phyloP scores from a whole-genome alignment of 2,797 vertebrate species.

The Pangasius krempfi region DNA sequence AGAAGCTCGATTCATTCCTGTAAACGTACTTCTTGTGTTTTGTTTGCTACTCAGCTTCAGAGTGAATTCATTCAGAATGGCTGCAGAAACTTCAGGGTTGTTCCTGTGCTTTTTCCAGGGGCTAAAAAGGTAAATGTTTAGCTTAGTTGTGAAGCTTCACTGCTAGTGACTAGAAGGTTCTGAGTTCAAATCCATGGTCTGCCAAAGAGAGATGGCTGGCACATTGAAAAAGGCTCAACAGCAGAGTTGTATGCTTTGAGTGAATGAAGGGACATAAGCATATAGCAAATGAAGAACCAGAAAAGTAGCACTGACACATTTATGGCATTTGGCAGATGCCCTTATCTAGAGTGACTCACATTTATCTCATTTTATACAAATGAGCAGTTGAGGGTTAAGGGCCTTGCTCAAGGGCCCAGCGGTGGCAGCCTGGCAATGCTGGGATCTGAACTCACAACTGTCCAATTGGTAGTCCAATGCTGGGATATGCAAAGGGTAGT shows the following conservation, averaged over 20 bases:
- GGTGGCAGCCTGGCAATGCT: no score
- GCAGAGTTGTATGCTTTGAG: neutral
- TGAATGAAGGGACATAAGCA: neutral
- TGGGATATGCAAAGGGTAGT: neutral
- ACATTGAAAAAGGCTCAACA: neutral
- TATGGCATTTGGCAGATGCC: no score
- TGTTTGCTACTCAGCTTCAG: slow-evolving; percentile 71
- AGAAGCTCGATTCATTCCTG: neutral
- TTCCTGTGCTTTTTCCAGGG: slow-evolving; percentile 81
- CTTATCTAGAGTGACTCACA: no score
- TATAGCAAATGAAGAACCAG: neutral
- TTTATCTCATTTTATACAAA: no score
- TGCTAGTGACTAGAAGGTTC: neutral
- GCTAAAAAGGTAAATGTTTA: slow-evolving; percentile 72
- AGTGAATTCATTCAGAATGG: slow-evolving; percentile 84
- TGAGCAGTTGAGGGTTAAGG: no score
- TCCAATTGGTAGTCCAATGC: no score
- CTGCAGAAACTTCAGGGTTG: slow-evolving; percentile 83
- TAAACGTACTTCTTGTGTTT: neutral
- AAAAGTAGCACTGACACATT: neutral
- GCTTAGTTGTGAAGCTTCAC: neutral
- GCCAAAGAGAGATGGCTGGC: neutral
- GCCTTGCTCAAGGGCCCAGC: no score
- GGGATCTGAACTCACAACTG: no score
- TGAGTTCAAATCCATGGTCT: neutral